Evolutionary conservation across 2,888 invertebrate genomes (phyloP), one percentile per base, ranked within the genome.

Genomic region (Lepetodrilus schrolli): DNA sequence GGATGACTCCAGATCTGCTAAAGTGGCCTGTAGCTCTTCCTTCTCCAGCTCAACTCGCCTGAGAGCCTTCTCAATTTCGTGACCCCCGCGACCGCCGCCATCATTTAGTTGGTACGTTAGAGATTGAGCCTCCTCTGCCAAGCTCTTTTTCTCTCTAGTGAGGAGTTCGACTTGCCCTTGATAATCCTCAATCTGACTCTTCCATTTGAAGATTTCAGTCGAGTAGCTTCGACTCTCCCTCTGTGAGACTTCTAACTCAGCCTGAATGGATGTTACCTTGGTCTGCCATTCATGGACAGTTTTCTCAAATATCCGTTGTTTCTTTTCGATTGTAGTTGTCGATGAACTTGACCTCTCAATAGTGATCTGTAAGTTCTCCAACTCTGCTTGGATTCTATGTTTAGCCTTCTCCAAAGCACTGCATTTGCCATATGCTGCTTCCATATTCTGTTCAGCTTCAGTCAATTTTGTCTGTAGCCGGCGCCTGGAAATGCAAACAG

Each of bases 221-320:
- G 98, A 97, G 93, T 97, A 97, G 94, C 97, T 97, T 92, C 99
- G 95, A 94, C 97, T 96, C 92, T 99, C 99, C 93, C 98, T 97
- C 92, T 99, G 98, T 92, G 97, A 96, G 90, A 97, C 97, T 90
- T 99, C 99, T 81, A 99, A 94, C 92, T 99, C 99, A 88, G 96
- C 70, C 80, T 88, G 87, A 26, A 89, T 79, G 92, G 98, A 98
- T 90, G 98, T 97, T 90, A 96, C 90, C 94, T 99, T 99, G 93
- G 97, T 95, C 93, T 99, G 98, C 99, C 99, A 99, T 94, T 99
- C 99, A 86, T 96, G 95, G 91, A 99, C 96, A 93, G 98, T 97
- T 93, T 98, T 98, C 94, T 99, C 99, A 93, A 99, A 99, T 85
- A 96, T 96, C 93, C 98, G 97, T 93, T 99, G 98, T 92, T 98